These are phyloP conservation scores for Rhaphigaster nebulosa DNA, from an alignment of 2,888 invertebrate genomes.

Conservation along the genomic window DNA sequence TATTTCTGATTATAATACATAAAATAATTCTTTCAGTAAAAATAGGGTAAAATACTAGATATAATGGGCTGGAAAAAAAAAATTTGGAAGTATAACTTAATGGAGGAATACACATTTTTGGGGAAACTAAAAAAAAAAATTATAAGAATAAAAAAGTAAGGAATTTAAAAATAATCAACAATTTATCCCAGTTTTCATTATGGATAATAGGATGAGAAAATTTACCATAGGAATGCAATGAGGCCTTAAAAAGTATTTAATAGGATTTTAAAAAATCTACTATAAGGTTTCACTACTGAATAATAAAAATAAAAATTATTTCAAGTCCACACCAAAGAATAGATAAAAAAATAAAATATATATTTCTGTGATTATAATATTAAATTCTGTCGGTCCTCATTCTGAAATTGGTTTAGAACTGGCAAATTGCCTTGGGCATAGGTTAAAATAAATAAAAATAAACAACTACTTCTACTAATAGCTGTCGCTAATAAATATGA, in stretches of 20 bases:
- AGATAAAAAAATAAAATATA: background rate
- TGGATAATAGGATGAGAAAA: constrained; percentile 25
- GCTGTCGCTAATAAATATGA: constrained; percentile 49
- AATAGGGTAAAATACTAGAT: background rate
- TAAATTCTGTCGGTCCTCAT: constrained; percentile 38
- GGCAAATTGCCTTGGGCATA: constrained; percentile 59
- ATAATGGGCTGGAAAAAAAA: background rate
- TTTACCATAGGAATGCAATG: background rate
- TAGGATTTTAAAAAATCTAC: background rate
- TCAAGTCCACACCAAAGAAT: background rate
- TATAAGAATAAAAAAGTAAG: background rate
- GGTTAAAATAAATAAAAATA: constrained; percentile 61
- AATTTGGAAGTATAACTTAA: background rate
- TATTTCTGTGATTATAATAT: background rate
- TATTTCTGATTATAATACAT: background rate
- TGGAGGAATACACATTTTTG: background rate
- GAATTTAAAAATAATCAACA: background rate
- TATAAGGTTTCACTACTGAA: background rate
- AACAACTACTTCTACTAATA: constrained; percentile 59
- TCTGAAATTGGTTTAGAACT: constrained; percentile 45
- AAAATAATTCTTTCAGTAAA: background rate
- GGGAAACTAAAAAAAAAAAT: background rate
- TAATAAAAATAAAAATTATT: background rate
- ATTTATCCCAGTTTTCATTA: background rate
- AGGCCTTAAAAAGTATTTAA: constrained; percentile 4